Evolutionary conservation across 2,888 invertebrate species (phyloP).

Genomic region (Pinctada fucata): DNA sequence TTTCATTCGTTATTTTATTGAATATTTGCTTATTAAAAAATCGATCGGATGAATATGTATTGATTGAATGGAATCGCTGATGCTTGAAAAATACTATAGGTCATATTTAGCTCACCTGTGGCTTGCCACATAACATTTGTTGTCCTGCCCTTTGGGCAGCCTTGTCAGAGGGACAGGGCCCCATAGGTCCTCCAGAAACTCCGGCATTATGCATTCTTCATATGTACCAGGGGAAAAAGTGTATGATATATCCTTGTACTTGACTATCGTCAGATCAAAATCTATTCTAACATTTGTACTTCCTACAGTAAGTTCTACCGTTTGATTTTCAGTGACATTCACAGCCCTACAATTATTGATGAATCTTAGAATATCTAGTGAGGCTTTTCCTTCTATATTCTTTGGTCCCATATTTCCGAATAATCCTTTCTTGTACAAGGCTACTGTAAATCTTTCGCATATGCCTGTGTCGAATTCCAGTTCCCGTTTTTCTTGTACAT

Average conservation of each 20-base stretch:
- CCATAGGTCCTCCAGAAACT: constrained; percentile 72
- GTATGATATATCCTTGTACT: constrained; percentile 60
- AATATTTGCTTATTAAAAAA: too few relatives aligned
- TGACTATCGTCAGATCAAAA: constrained; percentile 46
- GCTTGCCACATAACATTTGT: constrained; percentile 73
- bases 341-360: constrained; percentile 24
- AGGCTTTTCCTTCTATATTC: constrained; percentile 29
- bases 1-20: too few relatives aligned
- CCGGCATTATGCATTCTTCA: constrained; percentile 75
- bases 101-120: too few relatives aligned
- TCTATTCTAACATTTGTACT: constrained; percentile 35
- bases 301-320: constrained; percentile 42
- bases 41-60: too few relatives aligned
- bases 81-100: too few relatives aligned
- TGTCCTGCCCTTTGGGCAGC: constrained; percentile 70
- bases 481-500: neutral
- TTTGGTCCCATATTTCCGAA: constrained; percentile 16
- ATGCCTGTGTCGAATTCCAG: constrained; percentile 36
- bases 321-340: constrained; percentile 37
- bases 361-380: constrained; percentile 32
- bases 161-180: constrained; percentile 73
- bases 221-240: constrained; percentile 72
- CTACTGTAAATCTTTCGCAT: constrained; percentile 14
- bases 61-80: too few relatives aligned
- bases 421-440: constrained; percentile 23